Conservation (phyloP, 2,113 vertebrate genomes). For the Gymnocephalus cernua region DNA sequence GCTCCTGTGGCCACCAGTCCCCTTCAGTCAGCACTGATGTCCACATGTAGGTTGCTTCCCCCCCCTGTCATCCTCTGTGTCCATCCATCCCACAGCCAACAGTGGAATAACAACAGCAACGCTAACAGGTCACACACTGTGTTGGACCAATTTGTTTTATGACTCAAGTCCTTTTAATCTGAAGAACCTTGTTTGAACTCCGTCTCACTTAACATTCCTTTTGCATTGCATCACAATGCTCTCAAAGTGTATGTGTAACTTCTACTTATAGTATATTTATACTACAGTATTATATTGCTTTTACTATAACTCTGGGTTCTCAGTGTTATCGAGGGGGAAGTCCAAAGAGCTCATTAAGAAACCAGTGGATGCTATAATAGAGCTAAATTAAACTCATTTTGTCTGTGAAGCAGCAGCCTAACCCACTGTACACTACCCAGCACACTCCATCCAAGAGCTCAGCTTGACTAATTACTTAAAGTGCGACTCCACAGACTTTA, state of each 20-base stretch:
- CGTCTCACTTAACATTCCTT: background rate
- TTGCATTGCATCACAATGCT: background rate
- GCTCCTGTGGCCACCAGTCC: background rate
- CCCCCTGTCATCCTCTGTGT: background rate
- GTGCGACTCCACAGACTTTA: background rate
- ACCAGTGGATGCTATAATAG: background rate
- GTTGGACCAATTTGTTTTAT: background rate
- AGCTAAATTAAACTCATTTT: background rate
- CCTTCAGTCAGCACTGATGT: constrained; percentile 17
- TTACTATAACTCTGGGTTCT: background rate
- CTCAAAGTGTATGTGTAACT: background rate
- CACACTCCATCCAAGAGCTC: background rate
- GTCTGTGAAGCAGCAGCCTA: background rate
- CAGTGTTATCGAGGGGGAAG: background rate
- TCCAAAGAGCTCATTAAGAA: constrained; percentile 7
- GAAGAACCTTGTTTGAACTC: background rate
- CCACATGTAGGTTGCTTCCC: constrained; percentile 17
- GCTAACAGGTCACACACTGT: background rate
- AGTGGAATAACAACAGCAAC: constrained; percentile 1
- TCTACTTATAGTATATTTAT: background rate
- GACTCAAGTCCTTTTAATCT: constrained; percentile 5
- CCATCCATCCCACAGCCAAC: background rate
- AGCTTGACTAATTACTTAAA: background rate
- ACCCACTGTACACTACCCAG: background rate
- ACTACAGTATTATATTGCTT: background rate